These are phyloP conservation scores for Netelia melanura DNA, from an alignment of 2,888 invertebrate genomes.

Conservation along the genomic window DNA sequence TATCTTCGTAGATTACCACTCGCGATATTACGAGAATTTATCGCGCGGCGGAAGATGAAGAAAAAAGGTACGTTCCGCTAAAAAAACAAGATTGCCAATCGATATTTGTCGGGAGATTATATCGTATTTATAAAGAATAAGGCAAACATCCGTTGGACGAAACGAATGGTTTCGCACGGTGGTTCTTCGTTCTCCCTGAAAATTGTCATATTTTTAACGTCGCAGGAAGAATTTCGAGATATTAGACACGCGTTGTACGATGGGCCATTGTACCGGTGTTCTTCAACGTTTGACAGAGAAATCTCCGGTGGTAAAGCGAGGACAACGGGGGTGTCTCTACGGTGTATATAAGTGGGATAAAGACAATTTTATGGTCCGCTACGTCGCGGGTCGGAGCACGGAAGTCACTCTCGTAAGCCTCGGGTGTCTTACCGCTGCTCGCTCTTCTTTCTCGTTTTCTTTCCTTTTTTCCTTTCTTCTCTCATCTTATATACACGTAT, in stretches of 20 bases:
- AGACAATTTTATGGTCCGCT: slow-evolving; percentile 70
- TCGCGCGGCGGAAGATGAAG: not conserved
- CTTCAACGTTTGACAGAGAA: slow-evolving; percentile 32
- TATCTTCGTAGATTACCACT: slow-evolving; percentile 39
- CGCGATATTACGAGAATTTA: slow-evolving; percentile 26
- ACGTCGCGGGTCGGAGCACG: slow-evolving; percentile 64
- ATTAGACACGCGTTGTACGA: slow-evolving; percentile 23
- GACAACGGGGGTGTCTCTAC: slow-evolving; percentile 54
- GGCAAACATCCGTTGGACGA: slow-evolving; percentile 44
- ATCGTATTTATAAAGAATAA: slow-evolving; percentile 40
- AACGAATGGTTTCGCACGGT: not conserved
- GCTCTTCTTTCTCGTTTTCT: slow-evolving; percentile 23
- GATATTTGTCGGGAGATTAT: slow-evolving; percentile 32
- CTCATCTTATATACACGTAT: not conserved
- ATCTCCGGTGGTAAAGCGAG: slow-evolving; percentile 41
- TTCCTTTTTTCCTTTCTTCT: not conserved
- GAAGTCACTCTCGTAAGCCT: slow-evolving; percentile 60
- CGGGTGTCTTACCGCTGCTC: slow-evolving; percentile 47
- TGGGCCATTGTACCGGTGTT: slow-evolving; percentile 15
- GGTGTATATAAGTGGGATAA: slow-evolving; percentile 63
- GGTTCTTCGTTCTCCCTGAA: not conserved
- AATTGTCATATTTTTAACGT: not conserved
- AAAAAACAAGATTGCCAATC: slow-evolving; percentile 26
- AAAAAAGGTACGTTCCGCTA: slow-evolving; percentile 6
- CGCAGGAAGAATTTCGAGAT: slow-evolving; percentile 9